A percentile compares a stretch with the other conserved stretches of the same genome.
phyloP scores from a whole-genome alignment of 2,888 invertebrate genomes.

The Emmelina monodactyla region DNA sequence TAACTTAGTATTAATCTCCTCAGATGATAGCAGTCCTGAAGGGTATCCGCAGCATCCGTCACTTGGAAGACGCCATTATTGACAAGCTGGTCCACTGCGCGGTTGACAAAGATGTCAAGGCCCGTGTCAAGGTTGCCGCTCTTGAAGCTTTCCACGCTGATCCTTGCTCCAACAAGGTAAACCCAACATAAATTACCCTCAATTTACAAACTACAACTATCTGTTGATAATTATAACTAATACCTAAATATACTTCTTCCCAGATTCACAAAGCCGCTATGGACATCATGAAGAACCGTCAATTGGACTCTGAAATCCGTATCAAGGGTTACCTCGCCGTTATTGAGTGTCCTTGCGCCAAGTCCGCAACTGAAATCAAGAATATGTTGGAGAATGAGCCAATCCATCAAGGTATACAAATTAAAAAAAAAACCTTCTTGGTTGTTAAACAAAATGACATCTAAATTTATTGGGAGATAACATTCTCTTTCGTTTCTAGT shows the following conservation, averaged over 20 bases:
- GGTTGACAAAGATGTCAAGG: slow-evolving; percentile 65
- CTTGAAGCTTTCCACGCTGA: slow-evolving; percentile 79
- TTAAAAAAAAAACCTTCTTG: no score
- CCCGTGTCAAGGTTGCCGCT: slow-evolving; percentile 79
- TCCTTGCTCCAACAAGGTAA: slow-evolving; percentile 68
- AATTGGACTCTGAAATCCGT: slow-evolving; percentile 86
- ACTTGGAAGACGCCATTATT: slow-evolving; percentile 68
- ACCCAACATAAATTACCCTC: slow-evolving; percentile 2
- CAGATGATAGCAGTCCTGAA: slow-evolving; percentile 77
- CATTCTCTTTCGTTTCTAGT: not conserved
- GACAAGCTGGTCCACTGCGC: slow-evolving; percentile 70
- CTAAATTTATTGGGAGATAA: no score
- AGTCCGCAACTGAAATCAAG: slow-evolving; percentile 75
- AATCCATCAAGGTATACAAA: slow-evolving; percentile 75
- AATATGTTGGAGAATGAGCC: slow-evolving; percentile 75
- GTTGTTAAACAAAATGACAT: no score
- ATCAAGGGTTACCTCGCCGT: slow-evolving; percentile 84
- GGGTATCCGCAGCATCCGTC: slow-evolving; percentile 80
- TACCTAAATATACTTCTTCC: no score
- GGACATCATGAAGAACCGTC: slow-evolving; percentile 72
- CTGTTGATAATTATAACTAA: no score
- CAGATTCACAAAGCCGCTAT: slow-evolving; percentile 61
- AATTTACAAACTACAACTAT: no score
- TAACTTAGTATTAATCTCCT: not conserved
- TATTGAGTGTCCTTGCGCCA: slow-evolving; percentile 76